Evolutionary conservation across 2,888 invertebrate genomes (phyloP).

Genomic region (Cosmopolites sordidus): DNA sequence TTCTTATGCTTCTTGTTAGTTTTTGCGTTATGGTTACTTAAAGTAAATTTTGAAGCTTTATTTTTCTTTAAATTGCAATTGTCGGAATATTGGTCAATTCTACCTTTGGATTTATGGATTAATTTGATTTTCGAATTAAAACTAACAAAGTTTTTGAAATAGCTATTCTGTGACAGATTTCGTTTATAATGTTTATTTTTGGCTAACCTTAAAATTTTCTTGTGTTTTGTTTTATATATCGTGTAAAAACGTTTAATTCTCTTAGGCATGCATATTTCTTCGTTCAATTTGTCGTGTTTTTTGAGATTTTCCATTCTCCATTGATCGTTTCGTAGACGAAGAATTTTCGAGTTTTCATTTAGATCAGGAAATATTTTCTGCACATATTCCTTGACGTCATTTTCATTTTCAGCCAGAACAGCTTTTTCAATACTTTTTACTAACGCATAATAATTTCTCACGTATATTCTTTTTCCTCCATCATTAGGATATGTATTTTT

Average conservation of each 20-base stretch:
- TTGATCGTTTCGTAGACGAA: slow-evolving; percentile 23
- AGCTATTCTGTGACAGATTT: background rate
- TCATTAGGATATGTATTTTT: background rate
- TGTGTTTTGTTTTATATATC: slow-evolving; percentile 16
- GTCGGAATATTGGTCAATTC: background rate
- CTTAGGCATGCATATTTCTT: slow-evolving; percentile 7
- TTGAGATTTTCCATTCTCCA: slow-evolving; percentile 28
- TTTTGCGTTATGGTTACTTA: background rate
- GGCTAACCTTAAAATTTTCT: slow-evolving; percentile 1
- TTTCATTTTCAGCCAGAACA: slow-evolving; percentile 7
- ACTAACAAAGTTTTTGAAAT: background rate
- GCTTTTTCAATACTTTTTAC: slow-evolving; percentile 21
- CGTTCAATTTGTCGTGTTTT: slow-evolving; percentile 26
- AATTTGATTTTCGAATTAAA: background rate
- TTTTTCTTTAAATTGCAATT: background rate
- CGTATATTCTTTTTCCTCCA: slow-evolving; percentile 4
- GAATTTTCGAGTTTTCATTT: slow-evolving; percentile 17
- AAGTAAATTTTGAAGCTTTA: background rate
- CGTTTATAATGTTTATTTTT: background rate
- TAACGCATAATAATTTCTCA: slow-evolving; percentile 26
- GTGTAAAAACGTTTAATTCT: slow-evolving; percentile 23
- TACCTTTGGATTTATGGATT: too few species aligned
- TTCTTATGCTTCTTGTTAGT: background rate
- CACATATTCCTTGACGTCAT: slow-evolving; percentile 11
- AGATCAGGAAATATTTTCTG: slow-evolving; percentile 14